Evolutionary conservation across 1,140 invertebrate species (phyloP).

Genomic region (Diorhabda carinulata): DNA sequence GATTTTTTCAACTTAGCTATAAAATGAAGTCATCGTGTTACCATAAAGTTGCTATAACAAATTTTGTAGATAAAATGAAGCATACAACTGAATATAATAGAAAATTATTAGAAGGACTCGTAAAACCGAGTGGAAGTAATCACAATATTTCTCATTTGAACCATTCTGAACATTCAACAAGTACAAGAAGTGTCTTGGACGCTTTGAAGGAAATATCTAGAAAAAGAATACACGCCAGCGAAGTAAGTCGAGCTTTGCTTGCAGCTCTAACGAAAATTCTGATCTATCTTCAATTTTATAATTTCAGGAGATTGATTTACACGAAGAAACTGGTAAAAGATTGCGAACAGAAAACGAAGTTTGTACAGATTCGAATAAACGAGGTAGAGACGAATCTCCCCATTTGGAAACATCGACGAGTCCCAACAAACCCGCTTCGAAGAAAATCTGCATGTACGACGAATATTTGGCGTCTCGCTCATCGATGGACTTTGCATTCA

Average conservation of each 20-base stretch:
- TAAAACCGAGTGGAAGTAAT: slow-evolving; percentile 16
- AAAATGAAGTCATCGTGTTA: too few species aligned
- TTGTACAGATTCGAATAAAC: slow-evolving; percentile 12
- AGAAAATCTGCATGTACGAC: slow-evolving; percentile 37
- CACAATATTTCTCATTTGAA: background rate
- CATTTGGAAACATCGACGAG: slow-evolving; percentile 16
- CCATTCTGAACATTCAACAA: slow-evolving; percentile 36
- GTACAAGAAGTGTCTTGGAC: slow-evolving; percentile 50
- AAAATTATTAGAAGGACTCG: slow-evolving; percentile 29
- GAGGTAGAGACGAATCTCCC: slow-evolving; percentile 26
- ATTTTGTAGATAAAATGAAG: slow-evolving; percentile 28
- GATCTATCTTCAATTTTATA: too few species aligned
- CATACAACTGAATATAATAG: slow-evolving; percentile 27
- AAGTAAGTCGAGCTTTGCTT: slow-evolving; percentile 39
- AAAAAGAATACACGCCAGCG: slow-evolving; percentile 50
- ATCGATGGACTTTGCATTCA: slow-evolving; percentile 31
- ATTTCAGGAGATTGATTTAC: slow-evolving; percentile 24
- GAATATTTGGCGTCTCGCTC: slow-evolving; percentile 35
- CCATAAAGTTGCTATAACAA: background rate
- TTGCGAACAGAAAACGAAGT: slow-evolving; percentile 26
- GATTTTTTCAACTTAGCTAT: too few species aligned
- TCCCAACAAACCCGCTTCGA: slow-evolving; percentile 26
- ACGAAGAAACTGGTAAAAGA: slow-evolving; percentile 31
- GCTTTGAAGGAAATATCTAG: slow-evolving; percentile 52
- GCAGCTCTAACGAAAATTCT: too few species aligned